Percentiles rank a stretch among this genome's conserved stretches.
These are phyloP conservation scores for Ophiodon elongatus DNA, from an alignment of 2,113 vertebrate genomes.

Conservation along the genomic window DNA sequence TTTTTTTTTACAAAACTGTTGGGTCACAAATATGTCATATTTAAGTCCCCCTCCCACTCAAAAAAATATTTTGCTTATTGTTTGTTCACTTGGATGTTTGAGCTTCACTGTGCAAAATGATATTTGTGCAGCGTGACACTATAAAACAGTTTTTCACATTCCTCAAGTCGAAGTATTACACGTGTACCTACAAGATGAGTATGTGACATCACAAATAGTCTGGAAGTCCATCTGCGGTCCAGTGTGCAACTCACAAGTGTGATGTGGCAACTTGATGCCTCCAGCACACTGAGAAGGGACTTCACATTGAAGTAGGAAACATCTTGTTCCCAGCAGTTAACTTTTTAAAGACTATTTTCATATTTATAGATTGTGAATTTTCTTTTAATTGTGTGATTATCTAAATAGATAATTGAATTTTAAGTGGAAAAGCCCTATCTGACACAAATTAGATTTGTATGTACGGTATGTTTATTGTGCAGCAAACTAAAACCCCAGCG, in stretches of 20 bases:
- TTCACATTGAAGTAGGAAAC: neutral
- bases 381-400: neutral
- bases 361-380: neutral
- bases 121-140: neutral
- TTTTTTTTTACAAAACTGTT: neutral
- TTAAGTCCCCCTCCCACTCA: neutral
- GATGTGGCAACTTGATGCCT: conserved; percentile 7
- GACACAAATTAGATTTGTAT: too few species aligned
- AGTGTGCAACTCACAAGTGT: neutral
- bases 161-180: neutral
- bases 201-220: neutral
- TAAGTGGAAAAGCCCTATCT: neutral
- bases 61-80: neutral
- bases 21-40: neutral
- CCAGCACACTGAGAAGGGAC: neutral
- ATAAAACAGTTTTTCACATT: neutral
- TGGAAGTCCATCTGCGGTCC: neutral
- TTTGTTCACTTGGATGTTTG: neutral
- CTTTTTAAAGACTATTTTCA: neutral
- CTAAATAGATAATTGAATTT: neutral
- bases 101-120: neutral
- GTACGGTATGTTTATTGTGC: too few species aligned
- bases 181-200: neutral
- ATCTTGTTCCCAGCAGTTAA: neutral
- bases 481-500: neutral